Conservation (phyloP, 2,797 vertebrate species). For the Pipistrellus pygmaeus region DNA sequence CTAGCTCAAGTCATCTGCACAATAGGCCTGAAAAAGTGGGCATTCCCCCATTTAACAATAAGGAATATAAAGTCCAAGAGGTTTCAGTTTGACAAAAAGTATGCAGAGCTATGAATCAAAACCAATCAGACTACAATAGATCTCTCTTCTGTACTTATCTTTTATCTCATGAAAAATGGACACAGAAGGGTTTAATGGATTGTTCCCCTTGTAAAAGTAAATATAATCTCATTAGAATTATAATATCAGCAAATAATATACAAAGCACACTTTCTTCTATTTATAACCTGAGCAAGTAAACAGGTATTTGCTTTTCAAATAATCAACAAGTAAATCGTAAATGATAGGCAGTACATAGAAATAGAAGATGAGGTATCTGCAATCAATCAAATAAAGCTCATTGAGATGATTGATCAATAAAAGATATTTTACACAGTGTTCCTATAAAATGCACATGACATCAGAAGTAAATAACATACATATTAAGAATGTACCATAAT, state of each 20-base stretch:
- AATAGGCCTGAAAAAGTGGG: not conserved
- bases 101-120: not conserved
- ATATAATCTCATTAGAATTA: not conserved
- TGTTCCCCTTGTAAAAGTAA: not conserved
- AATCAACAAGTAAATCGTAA: not conserved
- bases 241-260: not conserved
- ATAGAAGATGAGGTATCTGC: not conserved
- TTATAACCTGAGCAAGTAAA: conserved; percentile 24
- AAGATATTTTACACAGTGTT: not conserved
- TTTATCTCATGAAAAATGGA: not conserved
- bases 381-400: not conserved
- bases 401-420: not conserved
- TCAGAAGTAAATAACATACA: not conserved
- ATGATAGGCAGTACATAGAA: not conserved
- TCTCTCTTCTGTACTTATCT: not conserved
- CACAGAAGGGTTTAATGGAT: not conserved
- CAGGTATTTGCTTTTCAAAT: not conserved
- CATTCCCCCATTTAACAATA: not conserved
- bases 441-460: not conserved
- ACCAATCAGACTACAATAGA: not conserved
- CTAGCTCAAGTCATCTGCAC: not conserved
- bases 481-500: not conserved
- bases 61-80: not conserved
- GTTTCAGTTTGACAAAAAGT: not conserved
- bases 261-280: not conserved